Conservation (phyloP, 92 coral and sea anemone species). For the Diadumene lineata region DNA sequence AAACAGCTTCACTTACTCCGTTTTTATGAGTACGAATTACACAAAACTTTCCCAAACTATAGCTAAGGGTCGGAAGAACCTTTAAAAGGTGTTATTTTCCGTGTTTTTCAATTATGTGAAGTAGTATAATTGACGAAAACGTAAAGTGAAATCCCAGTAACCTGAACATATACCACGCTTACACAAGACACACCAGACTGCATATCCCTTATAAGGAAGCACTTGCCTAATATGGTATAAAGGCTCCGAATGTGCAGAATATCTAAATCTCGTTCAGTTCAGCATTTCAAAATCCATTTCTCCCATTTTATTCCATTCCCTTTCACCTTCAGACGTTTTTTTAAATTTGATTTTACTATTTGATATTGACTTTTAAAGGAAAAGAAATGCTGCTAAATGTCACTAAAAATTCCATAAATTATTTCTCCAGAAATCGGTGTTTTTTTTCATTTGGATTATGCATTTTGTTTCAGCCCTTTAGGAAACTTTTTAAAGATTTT, state of each 20-base stretch:
- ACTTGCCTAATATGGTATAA: slow-evolving; percentile 52
- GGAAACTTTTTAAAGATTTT: too few relatives aligned
- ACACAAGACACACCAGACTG: slow-evolving; percentile 32
- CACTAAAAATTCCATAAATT: too few relatives aligned
- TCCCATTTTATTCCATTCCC: background rate
- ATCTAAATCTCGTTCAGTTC: slow-evolving; percentile 57
- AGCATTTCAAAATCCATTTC: slow-evolving; percentile 19
- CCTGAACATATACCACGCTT: slow-evolving; percentile 34
- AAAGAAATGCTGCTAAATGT: too few relatives aligned
- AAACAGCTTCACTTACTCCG: background rate
- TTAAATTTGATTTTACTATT: too few relatives aligned
- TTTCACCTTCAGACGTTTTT: background rate
- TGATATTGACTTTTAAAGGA: too few relatives aligned
- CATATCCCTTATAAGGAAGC: slow-evolving; percentile 55
- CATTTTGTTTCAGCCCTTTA: too few relatives aligned
- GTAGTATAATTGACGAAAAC: slow-evolving; percentile 4
- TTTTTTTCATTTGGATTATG: too few relatives aligned
- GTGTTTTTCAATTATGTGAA: background rate
- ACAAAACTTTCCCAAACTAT: background rate
- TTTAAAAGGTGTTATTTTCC: background rate
- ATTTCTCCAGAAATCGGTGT: too few relatives aligned
- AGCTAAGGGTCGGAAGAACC: background rate
- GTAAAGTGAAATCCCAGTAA: background rate
- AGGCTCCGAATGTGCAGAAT: slow-evolving; percentile 53
- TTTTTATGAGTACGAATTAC: background rate